Conservation (phyloP, 2,797 vertebrate genomes). For the Thalassophryne amazonica region DNA sequence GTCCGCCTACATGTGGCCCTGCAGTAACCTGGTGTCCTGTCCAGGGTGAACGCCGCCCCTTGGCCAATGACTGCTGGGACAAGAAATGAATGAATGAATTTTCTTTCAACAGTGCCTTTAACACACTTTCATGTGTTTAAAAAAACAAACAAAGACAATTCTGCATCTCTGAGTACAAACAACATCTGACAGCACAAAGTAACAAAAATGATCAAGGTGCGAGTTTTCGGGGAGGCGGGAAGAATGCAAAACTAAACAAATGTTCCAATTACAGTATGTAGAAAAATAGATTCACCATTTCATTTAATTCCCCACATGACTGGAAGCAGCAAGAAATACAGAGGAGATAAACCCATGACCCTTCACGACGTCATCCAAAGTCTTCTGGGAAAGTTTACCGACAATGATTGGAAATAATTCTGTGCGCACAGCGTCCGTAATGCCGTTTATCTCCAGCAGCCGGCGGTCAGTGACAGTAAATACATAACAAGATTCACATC, state of each 20-base stretch:
- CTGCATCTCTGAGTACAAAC: no score
- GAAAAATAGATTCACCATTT: constrained; percentile 71
- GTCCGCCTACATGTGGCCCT: no score
- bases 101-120: no score
- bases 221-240: constrained; percentile 11
- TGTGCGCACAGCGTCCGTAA: constrained; percentile 15
- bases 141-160: constrained; percentile 1
- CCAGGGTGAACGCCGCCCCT: no score
- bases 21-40: no score
- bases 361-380: not conserved
- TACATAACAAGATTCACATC: constrained; percentile 58
- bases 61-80: no score
- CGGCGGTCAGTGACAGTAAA: no score
- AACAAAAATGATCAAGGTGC: constrained; percentile 19
- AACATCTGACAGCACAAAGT: constrained; percentile 25
- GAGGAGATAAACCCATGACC: constrained; percentile 15
- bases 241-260: constrained; percentile 55
- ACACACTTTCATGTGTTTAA: constrained; percentile 7
- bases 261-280: constrained; percentile 61
- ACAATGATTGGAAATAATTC: constrained; percentile 26
- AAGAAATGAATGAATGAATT: no score
- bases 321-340: constrained; percentile 43
- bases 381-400: constrained; percentile 1
- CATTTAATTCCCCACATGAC: constrained; percentile 22
- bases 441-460: constrained; percentile 6